phyloP scores from a whole-genome alignment of 2,113 vertebrate species.

The Amazona vittata region DNA sequence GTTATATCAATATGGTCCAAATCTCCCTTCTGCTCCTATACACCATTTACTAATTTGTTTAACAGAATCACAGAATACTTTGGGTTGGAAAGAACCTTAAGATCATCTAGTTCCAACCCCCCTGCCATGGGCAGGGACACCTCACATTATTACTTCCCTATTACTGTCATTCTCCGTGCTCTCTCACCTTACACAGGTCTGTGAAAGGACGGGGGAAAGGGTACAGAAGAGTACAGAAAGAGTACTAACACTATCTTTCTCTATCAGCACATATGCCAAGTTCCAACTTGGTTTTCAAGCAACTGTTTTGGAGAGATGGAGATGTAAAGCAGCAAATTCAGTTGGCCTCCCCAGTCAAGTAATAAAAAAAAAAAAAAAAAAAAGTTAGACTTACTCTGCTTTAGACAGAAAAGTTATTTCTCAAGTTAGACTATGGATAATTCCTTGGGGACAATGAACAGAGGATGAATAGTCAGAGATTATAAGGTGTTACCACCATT shows the following conservation, averaged over 20 bases:
- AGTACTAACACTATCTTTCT: not conserved
- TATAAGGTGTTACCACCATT: not conserved
- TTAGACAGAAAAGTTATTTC: not conserved
- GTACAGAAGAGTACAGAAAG: not conserved
- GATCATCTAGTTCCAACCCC: no score
- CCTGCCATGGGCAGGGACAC: no score
- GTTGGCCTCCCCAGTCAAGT: not conserved
- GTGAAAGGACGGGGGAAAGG: not conserved
- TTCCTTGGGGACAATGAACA: not conserved
- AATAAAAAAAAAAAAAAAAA: not conserved
- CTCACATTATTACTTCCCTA: not conserved
- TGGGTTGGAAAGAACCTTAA: no score
- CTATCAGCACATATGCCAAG: not conserved
- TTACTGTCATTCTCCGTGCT: not conserved
- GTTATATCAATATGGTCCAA: not conserved
- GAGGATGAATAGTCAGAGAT: not conserved
- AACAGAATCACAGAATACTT: no score
- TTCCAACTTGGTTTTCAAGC: not conserved
- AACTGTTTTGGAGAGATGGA: not conserved
- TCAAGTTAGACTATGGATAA: not conserved
- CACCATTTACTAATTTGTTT: not conserved
- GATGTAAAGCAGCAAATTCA: not conserved
- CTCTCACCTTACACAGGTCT: not conserved
- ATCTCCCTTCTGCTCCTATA: not conserved
- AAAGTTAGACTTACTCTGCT: not conserved